Conservation (phyloP, 2,888 invertebrate genomes). For the Invenusta paracnida region DNA sequence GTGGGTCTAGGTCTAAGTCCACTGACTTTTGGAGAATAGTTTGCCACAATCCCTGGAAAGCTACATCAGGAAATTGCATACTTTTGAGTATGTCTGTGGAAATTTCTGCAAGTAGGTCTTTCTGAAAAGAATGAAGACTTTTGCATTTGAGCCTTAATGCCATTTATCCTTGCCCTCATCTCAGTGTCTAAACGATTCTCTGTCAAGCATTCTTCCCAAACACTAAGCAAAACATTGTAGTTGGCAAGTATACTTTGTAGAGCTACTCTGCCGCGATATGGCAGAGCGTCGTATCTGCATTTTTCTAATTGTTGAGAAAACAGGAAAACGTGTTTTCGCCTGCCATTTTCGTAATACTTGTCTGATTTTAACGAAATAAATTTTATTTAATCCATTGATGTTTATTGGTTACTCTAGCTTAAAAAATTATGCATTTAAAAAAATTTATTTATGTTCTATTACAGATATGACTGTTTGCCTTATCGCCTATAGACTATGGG, state of each 20-base stretch:
- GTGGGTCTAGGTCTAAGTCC: not conserved
- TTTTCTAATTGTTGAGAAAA: too few species aligned
- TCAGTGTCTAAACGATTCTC: slow-evolving; percentile 21
- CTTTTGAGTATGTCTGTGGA: not conserved
- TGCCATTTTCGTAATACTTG: too few species aligned
- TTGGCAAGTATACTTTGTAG: not conserved
- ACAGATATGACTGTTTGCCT: too few species aligned
- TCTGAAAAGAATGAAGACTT: not conserved
- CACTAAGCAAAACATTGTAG: not conserved
- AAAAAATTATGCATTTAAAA: too few species aligned
- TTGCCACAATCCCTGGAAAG: slow-evolving; percentile 8
- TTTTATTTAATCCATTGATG: too few species aligned
- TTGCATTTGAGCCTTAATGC: not conserved
- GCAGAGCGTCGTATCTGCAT: too few species aligned
- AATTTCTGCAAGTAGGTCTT: not conserved
- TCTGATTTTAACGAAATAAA: too few species aligned
- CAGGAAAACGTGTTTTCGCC: too few species aligned
- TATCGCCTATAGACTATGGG: too few species aligned
- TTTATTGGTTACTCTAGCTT: too few species aligned
- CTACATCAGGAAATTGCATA: not conserved
- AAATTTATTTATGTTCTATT: too few species aligned
- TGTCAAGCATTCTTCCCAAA: slow-evolving; percentile 13
- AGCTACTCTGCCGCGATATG: too few species aligned
- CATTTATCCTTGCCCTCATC: slow-evolving; percentile 18
- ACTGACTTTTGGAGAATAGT: not conserved